Conservation (phyloP, 2,797 vertebrate genomes). For the Liparis tanakae region DNA sequence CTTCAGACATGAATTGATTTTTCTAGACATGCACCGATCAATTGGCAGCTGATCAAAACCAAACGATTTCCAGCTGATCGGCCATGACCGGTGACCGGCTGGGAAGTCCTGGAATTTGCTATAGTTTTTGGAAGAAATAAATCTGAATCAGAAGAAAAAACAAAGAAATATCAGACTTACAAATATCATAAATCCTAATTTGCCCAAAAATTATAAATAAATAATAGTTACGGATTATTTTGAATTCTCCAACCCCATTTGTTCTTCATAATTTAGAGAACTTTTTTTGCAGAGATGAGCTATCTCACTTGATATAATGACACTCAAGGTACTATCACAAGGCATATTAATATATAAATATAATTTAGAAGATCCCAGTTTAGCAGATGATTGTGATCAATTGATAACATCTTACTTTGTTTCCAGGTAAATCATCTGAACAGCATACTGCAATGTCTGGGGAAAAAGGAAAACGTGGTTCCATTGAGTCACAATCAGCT, state of each 20-base stretch:
- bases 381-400: slow-evolving; percentile 38
- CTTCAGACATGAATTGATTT: not conserved
- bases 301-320: not conserved
- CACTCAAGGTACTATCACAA: slow-evolving; percentile 1
- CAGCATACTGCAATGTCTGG: not conserved
- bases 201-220: no score
- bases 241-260: slow-evolving; percentile 6
- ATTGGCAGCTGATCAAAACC: no score
- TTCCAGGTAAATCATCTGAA: slow-evolving; percentile 30
- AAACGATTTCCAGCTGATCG: no score
- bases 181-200: no score
- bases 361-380: not conserved
- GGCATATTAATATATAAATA: not conserved
- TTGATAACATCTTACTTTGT: slow-evolving; percentile 23
- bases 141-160: no score
- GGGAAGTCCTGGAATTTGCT: no score
- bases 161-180: no score
- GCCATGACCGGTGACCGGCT: no score
- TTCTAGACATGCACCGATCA: not conserved
- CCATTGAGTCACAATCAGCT: slow-evolving; percentile 8
- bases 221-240: slow-evolving; percentile 17
- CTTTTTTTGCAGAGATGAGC: not conserved
- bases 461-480: not conserved
- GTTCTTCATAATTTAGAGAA: slow-evolving; percentile 1
- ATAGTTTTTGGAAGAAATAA: no score